Percentiles rank a stretch among this genome's conserved stretches.
phyloP scores from a whole-genome alignment of 2,888 invertebrate species.

The Noctua janthina region DNA sequence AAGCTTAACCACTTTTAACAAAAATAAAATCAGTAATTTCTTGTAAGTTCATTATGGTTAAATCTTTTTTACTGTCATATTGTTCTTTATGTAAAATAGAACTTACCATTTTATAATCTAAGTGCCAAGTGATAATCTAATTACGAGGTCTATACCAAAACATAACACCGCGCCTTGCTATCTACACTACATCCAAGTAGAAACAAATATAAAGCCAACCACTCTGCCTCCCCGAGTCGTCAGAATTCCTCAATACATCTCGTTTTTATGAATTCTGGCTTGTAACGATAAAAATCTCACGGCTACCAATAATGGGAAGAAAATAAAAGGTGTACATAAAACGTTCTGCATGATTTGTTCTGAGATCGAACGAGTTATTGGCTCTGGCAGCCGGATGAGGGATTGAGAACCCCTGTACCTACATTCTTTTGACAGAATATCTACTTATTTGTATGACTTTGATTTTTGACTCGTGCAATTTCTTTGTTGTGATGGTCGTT shows the following conservation, averaged over 20 bases:
- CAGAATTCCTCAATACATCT: slow-evolving; percentile 17
- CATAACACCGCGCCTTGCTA: not conserved
- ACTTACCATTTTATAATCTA: not conserved
- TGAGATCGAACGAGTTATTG: slow-evolving; percentile 65
- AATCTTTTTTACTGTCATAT: too few relatives aligned
- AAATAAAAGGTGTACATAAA: slow-evolving; percentile 62
- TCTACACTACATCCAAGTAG: slow-evolving; percentile 1
- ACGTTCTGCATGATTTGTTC: slow-evolving; percentile 63
- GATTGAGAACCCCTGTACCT: slow-evolving; percentile 31
- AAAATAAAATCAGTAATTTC: not conserved
- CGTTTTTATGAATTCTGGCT: slow-evolving; percentile 46
- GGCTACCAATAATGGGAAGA: slow-evolving; percentile 32
- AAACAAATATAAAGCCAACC: slow-evolving; percentile 14
- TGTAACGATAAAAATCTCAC: slow-evolving; percentile 46
- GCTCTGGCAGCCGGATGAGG: slow-evolving; percentile 52
- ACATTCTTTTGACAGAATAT: slow-evolving; percentile 24
- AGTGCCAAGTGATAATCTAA: not conserved
- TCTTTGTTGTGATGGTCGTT: slow-evolving; percentile 38
- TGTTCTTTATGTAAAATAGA: not conserved
- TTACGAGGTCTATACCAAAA: not conserved
- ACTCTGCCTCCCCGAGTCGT: not conserved
- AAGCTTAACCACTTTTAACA: not conserved
- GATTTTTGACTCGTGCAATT: slow-evolving; percentile 37
- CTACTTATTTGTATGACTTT: slow-evolving; percentile 33
- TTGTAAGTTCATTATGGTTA: too few relatives aligned